Evolutionary conservation across 2,113 vertebrate species (phyloP), one percentile per base, ranked within the genome.

Genomic region (Xiphophorus couchianus): DNA sequence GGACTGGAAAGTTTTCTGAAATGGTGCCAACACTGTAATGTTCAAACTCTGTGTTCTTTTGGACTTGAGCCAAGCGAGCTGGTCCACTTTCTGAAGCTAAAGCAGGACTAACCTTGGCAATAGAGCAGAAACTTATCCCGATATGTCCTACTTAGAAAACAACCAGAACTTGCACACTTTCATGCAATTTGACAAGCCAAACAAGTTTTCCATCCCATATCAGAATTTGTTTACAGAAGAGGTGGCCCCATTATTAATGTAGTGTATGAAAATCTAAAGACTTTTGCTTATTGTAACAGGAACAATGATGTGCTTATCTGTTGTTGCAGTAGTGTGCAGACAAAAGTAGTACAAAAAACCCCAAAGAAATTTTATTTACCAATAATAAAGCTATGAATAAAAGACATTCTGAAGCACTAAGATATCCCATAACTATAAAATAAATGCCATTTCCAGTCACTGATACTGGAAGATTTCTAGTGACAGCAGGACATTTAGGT

Each of bases 61-160:
- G 48, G 63, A 39, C 54, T 7, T 19, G 14, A 29, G 58, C 54
- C 54, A 39, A 6, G 14, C 8, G 33, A 61, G 31, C 39, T 65
- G 64, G 69, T 67, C 42, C 19, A 35, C 62, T 35, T 65, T 62
- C 69, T 58, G 42, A 12, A 72, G 42, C 69, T 74, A 37, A 80
- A 77, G 64, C 73, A 63, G 17, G 27, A 60, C 0, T 19, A 64
- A 62, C 51, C 12, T 3, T 51, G 30, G 62, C 30, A 71, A 37
- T 22, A 29, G 27, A 75, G 60, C 25, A 62, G 64, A 71, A 12
- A 71, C 42, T 3, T 13, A 2, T 15, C 17, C 29, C 66, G 44
- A 79, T 69, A 9, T 10, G 71, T 54, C 68, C 31, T 14, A 70
- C 28, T 58, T 33, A 7, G 37, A 78, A 44, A 44, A 66, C 30